Base-by-base conservation (phyloP, 2,888 invertebrate genomes). In the Xylocampa areola region DNA sequence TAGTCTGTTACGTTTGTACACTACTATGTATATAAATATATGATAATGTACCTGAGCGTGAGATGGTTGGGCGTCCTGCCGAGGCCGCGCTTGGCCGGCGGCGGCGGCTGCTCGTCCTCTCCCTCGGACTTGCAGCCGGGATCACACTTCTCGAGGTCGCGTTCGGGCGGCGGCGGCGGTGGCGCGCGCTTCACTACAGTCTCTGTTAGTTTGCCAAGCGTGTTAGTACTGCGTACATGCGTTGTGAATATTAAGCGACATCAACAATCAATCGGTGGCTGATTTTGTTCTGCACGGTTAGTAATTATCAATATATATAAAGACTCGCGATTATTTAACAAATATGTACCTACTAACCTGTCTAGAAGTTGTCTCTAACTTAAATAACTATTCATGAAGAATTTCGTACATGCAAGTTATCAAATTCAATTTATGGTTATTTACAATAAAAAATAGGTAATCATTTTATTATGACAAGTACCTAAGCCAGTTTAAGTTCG, bases 1-100 rank as follows among this genome's bases (percentile, higher is more conserved):
- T 4, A 21, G 21, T 1, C 21, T 21, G 21, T 21, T 4, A 6
- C 4, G 21, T 4, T n/a, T 4, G 25, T 13, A 2, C 29, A 3
- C 5, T 11, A 4, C 13, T 6, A 21, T 6, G 11, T 10, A 2
- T 25, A 21, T 25, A 25, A 0, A 4, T 10, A 11, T 88, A 89
- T 90, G 88, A n/a, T n/a, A n/a, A n/a, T 77, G 81, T 87, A 96
- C 96, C 96, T 96, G 90, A 97, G 94, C 68, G 97, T 98, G 91
- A 98, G 95, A 94, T 98, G 98, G 95, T 98, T 98, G 85, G 98
- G 98, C 80, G 98, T 98, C 85, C 97, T 95, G 80, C 98, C 98
- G 88, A 98, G 95, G 80, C 97, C 96, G 92, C 94, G 94, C 91
- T 95, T 95, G 80, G 91, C 88, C 44, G 94, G 93, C 79, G 96